Evolutionary conservation across 1,140 invertebrate genomes (phyloP), one percentile per base, ranked within the genome.

Genomic region (Drosophila bifasciata): DNA sequence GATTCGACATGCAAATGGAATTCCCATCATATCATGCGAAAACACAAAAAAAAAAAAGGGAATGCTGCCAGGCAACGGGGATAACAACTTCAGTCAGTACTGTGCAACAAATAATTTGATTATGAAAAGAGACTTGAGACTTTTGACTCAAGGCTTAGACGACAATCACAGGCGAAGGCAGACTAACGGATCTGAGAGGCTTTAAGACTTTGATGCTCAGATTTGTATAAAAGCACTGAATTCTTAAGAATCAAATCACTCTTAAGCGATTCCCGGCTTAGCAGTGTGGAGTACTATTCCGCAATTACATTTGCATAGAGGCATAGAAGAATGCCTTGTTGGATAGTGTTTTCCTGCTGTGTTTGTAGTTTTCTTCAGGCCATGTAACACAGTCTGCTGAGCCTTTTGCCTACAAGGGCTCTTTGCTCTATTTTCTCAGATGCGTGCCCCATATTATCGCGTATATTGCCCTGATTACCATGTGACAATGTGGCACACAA

Each of bases 401-500:
- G 58, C 40, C 68, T 11, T 40, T n/a, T 28, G 59, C 70, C 51
- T 56, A 73, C 58, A 73, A 73, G 70, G 51, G 40, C 45, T 45
- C 53, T 58, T 68, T 59, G 72, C 44, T 51, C 19, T 66, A 39
- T 46, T 44, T 44, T 40, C 23, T 39, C 11, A n/a, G 41, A 15
- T 23, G n/a, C 36, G 62, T 56, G 52, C 39, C 32, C 50, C 40
- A 59, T 85, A 67, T 86, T 80, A 86, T 86, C 72, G 61, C 77
- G 51, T 63, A 62, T 69, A 75, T 71, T 66, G 77, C 7, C 40
- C 73, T 78, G 81, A 86, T 86, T 88, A 86, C 81, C 83, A 61
- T 81, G 81, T 86, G 81, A 88, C 78, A 88, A 86, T 88, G 81
- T 75, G 77, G 66, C 58, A 48, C 74, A 68, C 77, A 68, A 78